Percentiles rank a stretch among this genome's conserved stretches.
Conservation (phyloP, 2,797 vertebrate genomes). For the Crenuchus spilurus region DNA sequence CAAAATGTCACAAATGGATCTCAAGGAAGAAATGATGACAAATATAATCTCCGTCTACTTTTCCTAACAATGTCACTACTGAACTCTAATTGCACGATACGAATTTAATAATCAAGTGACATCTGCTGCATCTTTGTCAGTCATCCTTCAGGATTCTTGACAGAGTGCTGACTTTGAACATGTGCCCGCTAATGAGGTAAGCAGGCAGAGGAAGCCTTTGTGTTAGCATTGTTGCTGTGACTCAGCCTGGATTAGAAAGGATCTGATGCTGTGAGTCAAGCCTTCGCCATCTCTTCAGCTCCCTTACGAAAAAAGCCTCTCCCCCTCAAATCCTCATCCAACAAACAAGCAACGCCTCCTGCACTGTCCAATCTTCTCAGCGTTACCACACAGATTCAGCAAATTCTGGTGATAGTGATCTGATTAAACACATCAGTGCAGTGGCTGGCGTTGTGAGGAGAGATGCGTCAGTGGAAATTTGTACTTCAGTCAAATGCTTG, state of each 20-base stretch:
- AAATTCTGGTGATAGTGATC: slow-evolving; percentile 55
- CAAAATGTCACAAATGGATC: no score
- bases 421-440: slow-evolving; percentile 56
- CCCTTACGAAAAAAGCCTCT: slow-evolving; percentile 38
- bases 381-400: slow-evolving; percentile 21
- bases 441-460: slow-evolving; percentile 46
- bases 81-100: neutral
- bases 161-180: slow-evolving; percentile 71
- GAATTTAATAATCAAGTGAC: neutral
- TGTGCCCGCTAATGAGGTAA: slow-evolving; percentile 70
- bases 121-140: slow-evolving; percentile 23
- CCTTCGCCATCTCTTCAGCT: slow-evolving; percentile 60
- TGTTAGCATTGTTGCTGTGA: slow-evolving; percentile 69
- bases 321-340: slow-evolving; percentile 53
- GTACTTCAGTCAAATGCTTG: slow-evolving; percentile 68
- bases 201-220: slow-evolving; percentile 69
- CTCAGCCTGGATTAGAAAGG: slow-evolving; percentile 77
- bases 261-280: slow-evolving; percentile 77
- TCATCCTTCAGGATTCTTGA: slow-evolving; percentile 55
- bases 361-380: slow-evolving; percentile 39
- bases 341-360: slow-evolving; percentile 47
- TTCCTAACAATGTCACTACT: no score
- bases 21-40: no score
- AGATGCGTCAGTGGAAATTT: slow-evolving; percentile 62
- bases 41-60: no score